Conservation (phyloP, 2,888 invertebrate genomes). For the Cheilosia urbana region DNA sequence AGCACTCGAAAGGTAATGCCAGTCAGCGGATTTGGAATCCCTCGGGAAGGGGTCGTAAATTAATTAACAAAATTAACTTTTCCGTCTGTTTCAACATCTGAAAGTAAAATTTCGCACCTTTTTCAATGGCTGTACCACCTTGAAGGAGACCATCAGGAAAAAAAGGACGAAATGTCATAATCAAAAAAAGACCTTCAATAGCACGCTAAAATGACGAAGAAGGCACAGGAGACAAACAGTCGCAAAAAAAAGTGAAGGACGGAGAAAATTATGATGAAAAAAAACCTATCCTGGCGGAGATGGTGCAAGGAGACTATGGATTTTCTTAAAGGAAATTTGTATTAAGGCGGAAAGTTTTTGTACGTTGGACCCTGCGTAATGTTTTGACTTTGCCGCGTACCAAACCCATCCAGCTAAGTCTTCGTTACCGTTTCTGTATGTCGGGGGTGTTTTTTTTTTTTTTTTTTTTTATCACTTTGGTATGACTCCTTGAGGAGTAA, state of each 20-base stretch:
- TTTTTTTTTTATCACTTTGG: slow-evolving; percentile 5
- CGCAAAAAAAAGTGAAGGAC: background rate
- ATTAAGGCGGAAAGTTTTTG: slow-evolving; percentile 27
- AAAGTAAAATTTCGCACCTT: slow-evolving; percentile 42
- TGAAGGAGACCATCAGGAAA: background rate
- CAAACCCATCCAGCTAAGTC: background rate
- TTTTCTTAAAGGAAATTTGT: slow-evolving; percentile 42
- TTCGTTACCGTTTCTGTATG: slow-evolving; percentile 35
- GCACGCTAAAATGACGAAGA: slow-evolving; percentile 8
- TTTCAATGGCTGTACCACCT: background rate
- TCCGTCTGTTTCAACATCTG: slow-evolving; percentile 29
- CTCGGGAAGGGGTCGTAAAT: slow-evolving; percentile 29
- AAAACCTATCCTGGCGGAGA: background rate
- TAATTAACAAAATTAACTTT: slow-evolving; percentile 67
- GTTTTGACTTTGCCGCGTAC: slow-evolving; percentile 1
- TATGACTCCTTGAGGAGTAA: slow-evolving; percentile 28
- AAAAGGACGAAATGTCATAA: slow-evolving; percentile 45
- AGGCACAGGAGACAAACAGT: slow-evolving; percentile 11
- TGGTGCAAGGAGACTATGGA: background rate
- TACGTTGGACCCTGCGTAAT: slow-evolving; percentile 1
- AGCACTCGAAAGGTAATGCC: slow-evolving; percentile 37
- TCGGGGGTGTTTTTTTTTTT: slow-evolving; percentile 38
- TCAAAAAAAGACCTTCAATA: slow-evolving; percentile 35
- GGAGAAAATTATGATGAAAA: slow-evolving; percentile 1
- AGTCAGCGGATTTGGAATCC: slow-evolving; percentile 29